Evolutionary conservation across 2,888 invertebrate genomes (phyloP).

Genomic region (Scaptomyza caliginosa): DNA sequence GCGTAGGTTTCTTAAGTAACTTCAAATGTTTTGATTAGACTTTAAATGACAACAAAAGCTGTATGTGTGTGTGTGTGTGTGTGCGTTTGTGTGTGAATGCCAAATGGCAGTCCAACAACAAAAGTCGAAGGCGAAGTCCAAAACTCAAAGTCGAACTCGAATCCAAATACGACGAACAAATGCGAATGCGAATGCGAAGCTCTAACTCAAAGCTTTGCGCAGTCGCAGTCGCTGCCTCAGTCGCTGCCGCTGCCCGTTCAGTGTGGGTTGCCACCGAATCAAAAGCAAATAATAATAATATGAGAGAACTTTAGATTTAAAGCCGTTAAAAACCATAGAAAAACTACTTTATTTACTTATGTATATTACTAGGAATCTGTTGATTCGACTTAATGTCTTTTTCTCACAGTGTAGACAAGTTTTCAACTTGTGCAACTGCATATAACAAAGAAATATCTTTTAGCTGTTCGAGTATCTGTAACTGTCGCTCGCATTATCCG

Average conservation of each 20-base stretch:
- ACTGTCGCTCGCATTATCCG: conserved; percentile 43
- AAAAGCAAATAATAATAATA: not conserved
- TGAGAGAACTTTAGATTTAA: no score
- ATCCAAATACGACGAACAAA: conserved; percentile 18
- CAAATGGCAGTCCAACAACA: conserved; percentile 54
- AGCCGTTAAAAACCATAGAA: conserved; percentile 2
- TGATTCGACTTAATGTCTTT: not conserved
- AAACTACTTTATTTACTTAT: no score
- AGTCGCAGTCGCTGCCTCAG: conserved; percentile 31
- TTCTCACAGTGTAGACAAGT: no score
- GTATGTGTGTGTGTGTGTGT: conserved; percentile 11
- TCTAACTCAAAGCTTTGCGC: conserved; percentile 22
- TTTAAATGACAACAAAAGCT: conserved; percentile 69
- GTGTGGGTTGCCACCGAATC: conserved; percentile 54
- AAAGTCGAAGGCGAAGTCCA: conserved; percentile 22
- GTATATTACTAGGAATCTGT: no score
- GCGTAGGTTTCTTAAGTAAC: conserved; percentile 79
- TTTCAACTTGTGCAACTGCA: no score
- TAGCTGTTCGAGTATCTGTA: conserved; percentile 12
- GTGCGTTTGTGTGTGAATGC: conserved; percentile 44
- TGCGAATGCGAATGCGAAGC: conserved; percentile 26
- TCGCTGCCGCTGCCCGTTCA: conserved; percentile 20
- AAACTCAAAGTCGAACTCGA: conserved; percentile 18
- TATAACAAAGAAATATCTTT: not conserved
- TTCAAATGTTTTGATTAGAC: conserved; percentile 80